Percentiles rank a stretch among this genome's conserved stretches.
Conservation (phyloP, 2,888 invertebrate species). For the Drosophila silvestris region DNA sequence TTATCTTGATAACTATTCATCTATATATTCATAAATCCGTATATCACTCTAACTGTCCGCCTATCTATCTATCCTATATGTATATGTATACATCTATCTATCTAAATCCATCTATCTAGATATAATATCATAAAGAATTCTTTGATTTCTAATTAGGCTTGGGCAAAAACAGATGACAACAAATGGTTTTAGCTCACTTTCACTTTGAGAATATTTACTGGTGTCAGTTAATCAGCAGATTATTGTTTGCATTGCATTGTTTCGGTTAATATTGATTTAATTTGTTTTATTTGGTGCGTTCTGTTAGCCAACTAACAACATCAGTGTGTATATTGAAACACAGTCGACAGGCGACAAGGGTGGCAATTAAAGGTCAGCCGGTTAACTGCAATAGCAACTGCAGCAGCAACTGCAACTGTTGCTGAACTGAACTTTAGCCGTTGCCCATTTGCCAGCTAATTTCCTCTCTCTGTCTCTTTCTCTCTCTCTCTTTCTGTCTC, state of each 20-base stretch:
- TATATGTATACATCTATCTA: neutral
- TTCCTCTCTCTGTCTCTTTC: neutral
- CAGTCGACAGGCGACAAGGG: conserved; percentile 1
- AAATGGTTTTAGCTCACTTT: neutral
- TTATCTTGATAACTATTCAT: neutral
- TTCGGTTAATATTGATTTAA: conserved; percentile 1
- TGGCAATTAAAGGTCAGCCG: conserved; percentile 31
- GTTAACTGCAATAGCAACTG: conserved; percentile 28
- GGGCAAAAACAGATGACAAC: neutral
- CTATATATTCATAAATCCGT: neutral
- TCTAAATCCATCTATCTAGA: neutral
- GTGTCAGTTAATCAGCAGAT: neutral
- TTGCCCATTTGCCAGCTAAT: conserved; percentile 1
- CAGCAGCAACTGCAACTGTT: conserved; percentile 15
- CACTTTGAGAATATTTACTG: neutral
- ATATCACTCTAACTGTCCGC: neutral
- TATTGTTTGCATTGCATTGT: neutral
- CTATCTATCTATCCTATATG: neutral
- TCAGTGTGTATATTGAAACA: conserved; percentile 27
- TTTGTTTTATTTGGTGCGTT: neutral
- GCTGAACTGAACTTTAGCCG: conserved; percentile 13
- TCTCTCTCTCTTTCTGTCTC: neutral
- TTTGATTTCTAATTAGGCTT: neutral
- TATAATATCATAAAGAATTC: neutral
- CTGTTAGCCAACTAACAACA: neutral